phyloP scores from a whole-genome alignment of 2,113 vertebrate species.

The Oryzias curvinotus region DNA sequence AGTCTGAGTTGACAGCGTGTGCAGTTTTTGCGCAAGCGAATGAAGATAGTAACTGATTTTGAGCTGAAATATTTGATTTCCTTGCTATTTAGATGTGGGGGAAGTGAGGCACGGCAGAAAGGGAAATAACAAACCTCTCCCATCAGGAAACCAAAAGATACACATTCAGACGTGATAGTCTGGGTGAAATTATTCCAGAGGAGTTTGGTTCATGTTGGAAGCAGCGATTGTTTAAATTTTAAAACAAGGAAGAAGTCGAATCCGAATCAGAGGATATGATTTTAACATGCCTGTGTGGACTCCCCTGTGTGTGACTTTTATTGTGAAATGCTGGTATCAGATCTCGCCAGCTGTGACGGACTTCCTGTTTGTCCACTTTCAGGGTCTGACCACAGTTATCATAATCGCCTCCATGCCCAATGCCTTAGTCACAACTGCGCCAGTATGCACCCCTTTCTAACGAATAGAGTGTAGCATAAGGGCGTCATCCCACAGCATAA shows the following conservation, averaged over 20 bases:
- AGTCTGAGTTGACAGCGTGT: constrained; percentile 47
- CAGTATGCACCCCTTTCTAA: too few species aligned
- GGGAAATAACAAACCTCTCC: constrained; percentile 31
- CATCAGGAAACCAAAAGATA: constrained; percentile 50
- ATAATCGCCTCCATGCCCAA: constrained; percentile 39
- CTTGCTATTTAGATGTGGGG: constrained; percentile 27
- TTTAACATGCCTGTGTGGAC: constrained; percentile 35
- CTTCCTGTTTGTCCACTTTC: constrained; percentile 64
- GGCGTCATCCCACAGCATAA: too few species aligned
- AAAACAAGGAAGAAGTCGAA: constrained; percentile 40
- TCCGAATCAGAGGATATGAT: constrained; percentile 49
- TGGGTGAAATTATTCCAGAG: constrained; percentile 37
- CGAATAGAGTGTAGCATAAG: too few species aligned
- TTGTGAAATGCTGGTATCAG: constrained; percentile 56
- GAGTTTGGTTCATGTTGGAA: constrained; percentile 41
- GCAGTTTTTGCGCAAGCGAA: constrained; percentile 44
- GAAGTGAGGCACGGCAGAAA: constrained; percentile 40
- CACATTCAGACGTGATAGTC: constrained; percentile 48
- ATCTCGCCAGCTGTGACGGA: constrained; percentile 60
- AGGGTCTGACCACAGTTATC: constrained; percentile 59
- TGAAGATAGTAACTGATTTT: constrained; percentile 40
- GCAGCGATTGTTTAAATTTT: constrained; percentile 49
- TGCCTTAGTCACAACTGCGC: constrained; percentile 1
- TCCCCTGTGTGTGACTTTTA: constrained; percentile 30
- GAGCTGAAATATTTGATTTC: constrained; percentile 33